These are phyloP conservation scores for Sminthurinus aureus DNA, from an alignment of 2,888 invertebrate genomes.

Conservation along the genomic window DNA sequence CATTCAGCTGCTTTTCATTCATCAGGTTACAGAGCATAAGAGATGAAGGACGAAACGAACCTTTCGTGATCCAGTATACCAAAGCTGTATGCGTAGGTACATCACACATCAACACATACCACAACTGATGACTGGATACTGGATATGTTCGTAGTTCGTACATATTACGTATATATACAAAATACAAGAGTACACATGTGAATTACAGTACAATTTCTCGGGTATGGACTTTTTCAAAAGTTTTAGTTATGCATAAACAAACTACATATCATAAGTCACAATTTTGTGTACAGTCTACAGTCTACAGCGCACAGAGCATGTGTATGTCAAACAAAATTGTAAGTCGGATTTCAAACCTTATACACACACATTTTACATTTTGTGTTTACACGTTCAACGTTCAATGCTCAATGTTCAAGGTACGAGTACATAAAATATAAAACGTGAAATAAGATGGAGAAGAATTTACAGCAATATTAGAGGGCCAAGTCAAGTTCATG, in stretches of 20 bases:
- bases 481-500: conserved; percentile 31
- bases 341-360: background rate
- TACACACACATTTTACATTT: background rate
- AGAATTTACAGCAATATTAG: conserved; percentile 12
- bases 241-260: no score
- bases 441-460: background rate
- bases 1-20: conserved; percentile 12
- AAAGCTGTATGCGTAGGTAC: background rate
- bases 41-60: conserved; percentile 13
- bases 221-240: no score
- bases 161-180: background rate
- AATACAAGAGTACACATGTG: no score
- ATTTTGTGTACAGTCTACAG: no score
- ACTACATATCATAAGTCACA: no score
- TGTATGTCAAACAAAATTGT: background rate
- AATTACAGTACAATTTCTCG: no score
- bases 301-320: no score
- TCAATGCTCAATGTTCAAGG: background rate
- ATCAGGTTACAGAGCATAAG: conserved; percentile 6
- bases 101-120: background rate
- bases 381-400: background rate
- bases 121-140: background rate
- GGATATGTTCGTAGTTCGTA: background rate
- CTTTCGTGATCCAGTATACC: background rate
- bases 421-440: background rate